Base-by-base conservation (phyloP, 2,888 invertebrate species). In the Agriopis marginaria region DNA sequence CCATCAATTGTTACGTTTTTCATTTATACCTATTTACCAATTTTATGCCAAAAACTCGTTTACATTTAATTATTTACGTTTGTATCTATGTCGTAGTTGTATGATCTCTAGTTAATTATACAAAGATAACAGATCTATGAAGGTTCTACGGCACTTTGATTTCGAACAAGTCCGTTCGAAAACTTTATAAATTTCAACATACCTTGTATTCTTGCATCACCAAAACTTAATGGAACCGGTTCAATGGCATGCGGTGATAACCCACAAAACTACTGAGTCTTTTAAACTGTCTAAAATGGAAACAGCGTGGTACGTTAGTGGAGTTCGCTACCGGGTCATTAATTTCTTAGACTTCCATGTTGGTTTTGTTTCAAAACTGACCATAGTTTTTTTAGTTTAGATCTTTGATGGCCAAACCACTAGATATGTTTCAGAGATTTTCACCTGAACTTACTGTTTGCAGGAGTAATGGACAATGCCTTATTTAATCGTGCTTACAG, bases 141-240 rank as follows among this genome's bases (percentile, higher is more conserved):
- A 56, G 51, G 58, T 63, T 14, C 53, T 51, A 58, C 47, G 14
- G 62, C 23, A 56, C 45, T 62, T 69, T 39, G 40, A 62, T 62
- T 65, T 56, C 69, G 44, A 54, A 50, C 54, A 42, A 63, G 58
- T 44, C 51, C 58, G 59, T 49, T 63, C 55, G 11, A 23, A 69
- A 58, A 56, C 62, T 12, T 11, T n/a, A 53, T 53, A 53, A 63
- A 53, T 66, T 66, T 66, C 66, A 39, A 70, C 70, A 66, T 39
- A 62, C 17, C 40, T 7, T 51, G 17, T 23, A 53, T 14, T 50
- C 47, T 66, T 70, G 65, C 70, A 58, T 66, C 70, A 70, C 53
- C 32, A 50, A 9, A 62, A 53, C 7, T 63, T 56, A 59, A 49
- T 54, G 7, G 7, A 40, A 69, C 68, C 68, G 68, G 64, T 64